Conservation (phyloP, 2,888 invertebrate species). For the Mycogona germanica region DNA sequence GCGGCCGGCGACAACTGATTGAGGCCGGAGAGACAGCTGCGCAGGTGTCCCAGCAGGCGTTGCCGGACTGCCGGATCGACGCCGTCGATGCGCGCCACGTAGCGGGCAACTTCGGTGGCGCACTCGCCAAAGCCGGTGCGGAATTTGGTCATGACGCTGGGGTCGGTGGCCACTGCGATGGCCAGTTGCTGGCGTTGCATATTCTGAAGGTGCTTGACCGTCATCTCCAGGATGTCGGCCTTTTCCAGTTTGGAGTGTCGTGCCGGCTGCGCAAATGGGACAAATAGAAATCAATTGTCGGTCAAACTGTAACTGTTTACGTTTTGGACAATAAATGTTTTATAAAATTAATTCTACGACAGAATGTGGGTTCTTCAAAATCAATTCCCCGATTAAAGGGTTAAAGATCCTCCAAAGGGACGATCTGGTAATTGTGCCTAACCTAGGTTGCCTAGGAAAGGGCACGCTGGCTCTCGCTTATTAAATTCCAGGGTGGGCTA, state of each 20-base stretch:
- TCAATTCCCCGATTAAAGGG: no score
- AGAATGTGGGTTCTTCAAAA: no score
- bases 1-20: slow-evolving; percentile 41
- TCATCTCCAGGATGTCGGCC: slow-evolving; percentile 94
- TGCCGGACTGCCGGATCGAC: slow-evolving; percentile 47
- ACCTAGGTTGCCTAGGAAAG: no score
- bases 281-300: neutral
- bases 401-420: no score
- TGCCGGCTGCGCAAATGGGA: slow-evolving; percentile 67
- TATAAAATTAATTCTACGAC: no score
- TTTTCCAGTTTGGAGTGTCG: slow-evolving; percentile 91
- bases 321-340: no score
- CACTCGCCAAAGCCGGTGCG: slow-evolving; percentile 23
- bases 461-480: no score
- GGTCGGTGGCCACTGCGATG: slow-evolving; percentile 22
- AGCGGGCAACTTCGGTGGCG: slow-evolving; percentile 44
- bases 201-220: slow-evolving; percentile 81
- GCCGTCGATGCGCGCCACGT: slow-evolving; percentile 51
- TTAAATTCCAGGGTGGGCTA: no score
- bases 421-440: no score
- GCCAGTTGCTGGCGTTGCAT: slow-evolving; percentile 64
- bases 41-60: slow-evolving; percentile 51
- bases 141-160: slow-evolving; percentile 26
- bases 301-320: neutral
- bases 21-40: slow-evolving; percentile 49